Evolutionary conservation across 2,113 vertebrate species (phyloP).

Genomic region (Aptenodytes forsteri): DNA sequence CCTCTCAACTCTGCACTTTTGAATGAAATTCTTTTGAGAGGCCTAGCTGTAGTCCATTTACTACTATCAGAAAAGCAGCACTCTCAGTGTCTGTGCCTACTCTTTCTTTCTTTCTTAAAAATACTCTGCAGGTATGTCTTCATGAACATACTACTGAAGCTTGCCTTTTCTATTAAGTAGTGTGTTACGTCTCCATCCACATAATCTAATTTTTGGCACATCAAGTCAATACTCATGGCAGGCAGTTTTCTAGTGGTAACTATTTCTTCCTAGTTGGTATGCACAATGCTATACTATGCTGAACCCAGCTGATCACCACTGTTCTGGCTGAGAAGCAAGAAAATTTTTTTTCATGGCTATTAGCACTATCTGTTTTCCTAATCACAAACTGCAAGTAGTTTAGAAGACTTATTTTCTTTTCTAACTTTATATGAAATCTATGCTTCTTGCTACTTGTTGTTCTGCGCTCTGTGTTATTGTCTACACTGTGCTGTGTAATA

Average conservation of each 20-base stretch:
- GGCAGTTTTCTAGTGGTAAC: background rate
- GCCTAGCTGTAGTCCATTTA: too few relatives aligned
- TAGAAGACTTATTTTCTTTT: background rate
- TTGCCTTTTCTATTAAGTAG: background rate
- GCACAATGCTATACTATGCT: background rate
- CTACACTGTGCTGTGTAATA: background rate
- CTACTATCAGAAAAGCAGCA: background rate
- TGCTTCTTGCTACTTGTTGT: background rate
- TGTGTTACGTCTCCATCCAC: background rate
- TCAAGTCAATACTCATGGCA: background rate
- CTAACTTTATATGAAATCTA: rapidly evolving
- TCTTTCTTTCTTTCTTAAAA: background rate
- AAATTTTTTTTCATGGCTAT: background rate
- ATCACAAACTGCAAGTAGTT: background rate
- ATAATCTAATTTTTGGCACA: background rate
- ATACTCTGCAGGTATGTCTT: background rate
- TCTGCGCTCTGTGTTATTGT: background rate
- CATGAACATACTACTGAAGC: background rate
- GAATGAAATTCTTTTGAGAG: background rate
- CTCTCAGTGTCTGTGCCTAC: too few relatives aligned
- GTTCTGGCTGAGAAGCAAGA: background rate
- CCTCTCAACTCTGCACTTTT: background rate
- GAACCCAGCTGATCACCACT: background rate
- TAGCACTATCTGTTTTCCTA: too few relatives aligned
- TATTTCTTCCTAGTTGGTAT: background rate